Evolutionary conservation across 2,797 vertebrate genomes (phyloP), one percentile per base, ranked within the genome.

Genomic region (Falco concolor): DNA sequence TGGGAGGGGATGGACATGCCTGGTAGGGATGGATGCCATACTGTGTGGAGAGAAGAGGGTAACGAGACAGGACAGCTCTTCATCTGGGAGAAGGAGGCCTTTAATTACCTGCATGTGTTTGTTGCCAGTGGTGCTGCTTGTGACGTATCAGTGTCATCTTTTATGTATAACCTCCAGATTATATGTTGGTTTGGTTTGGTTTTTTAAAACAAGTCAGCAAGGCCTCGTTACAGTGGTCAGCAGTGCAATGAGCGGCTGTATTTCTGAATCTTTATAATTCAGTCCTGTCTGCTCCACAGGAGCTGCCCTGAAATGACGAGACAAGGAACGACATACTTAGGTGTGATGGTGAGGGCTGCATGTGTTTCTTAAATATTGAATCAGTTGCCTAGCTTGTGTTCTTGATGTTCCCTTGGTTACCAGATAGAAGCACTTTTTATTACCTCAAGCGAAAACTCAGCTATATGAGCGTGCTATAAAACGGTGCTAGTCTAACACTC

Each of bases 131-230:
- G 12, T 44, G 8, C 21, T 84, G 53, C 32, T 75, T 0, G 0
- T 0, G 0, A 13, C 63, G 49, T 5, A 8, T 34, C 22, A 16
- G 34, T 1, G 1, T 84, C 13, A 1, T 72, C 2, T 11, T 83
- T 70, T 61, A 27, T 13, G 6, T 38, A 14, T 38, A 70, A 64
- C 14, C 24, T 75, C 38, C 24, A 60, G 24, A 36, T 40, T 47
- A 14, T 34, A 57, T 24, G 5, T 30, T 13, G 69, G 3, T 28
- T 23, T 9, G 16, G 17, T 56, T 53, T 53, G 44, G 24, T 36
- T 79, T 25, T 61, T 21, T 42, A 34, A 47, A 24, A 27, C 11
- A 38, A 21, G 5, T 8, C 24, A 57, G 17, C n/a, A 42, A 34
- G 16, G 19, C 12, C 20, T 67, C 32, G 6, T 54, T n/a, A 32